Conservation (phyloP, 2,888 invertebrate species). For the Ennomos erosarius region DNA sequence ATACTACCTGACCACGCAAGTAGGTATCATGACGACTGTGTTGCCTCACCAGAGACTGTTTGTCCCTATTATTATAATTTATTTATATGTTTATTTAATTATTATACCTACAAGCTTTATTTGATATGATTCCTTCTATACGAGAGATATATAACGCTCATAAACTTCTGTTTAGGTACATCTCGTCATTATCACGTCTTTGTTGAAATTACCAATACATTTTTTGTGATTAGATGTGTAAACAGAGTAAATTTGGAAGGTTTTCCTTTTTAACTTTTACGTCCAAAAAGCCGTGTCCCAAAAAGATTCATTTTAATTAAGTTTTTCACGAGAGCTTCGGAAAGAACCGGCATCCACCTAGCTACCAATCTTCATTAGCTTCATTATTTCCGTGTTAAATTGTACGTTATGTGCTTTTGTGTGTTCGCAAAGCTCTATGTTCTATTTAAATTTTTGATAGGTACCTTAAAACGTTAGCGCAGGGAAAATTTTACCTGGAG, state of each 20-base stretch:
- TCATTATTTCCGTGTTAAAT: conserved; percentile 71
- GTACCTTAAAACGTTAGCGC: background rate
- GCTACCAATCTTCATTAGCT: conserved; percentile 79
- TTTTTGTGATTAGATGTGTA: conserved; percentile 48
- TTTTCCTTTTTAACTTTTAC: conserved; percentile 62
- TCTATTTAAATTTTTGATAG: conserved; percentile 12
- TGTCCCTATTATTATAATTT: too few relatives aligned
- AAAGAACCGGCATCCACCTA: conserved; percentile 63
- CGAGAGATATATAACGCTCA: too few relatives aligned
- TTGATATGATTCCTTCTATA: background rate
- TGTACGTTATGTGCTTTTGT: conserved; percentile 48
- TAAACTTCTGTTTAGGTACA: too few relatives aligned
- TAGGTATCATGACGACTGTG: too few relatives aligned
- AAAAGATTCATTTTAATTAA: conserved; percentile 81
- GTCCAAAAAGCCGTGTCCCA: conserved; percentile 63
- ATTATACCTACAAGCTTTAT: too few relatives aligned
- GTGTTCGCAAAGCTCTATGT: conserved; percentile 25
- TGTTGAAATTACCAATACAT: conserved; percentile 14
- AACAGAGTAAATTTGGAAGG: conserved; percentile 49
- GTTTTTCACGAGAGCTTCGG: conserved; percentile 68
- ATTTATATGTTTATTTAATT: too few relatives aligned
- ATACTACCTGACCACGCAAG: too few relatives aligned
- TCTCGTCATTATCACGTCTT: background rate
- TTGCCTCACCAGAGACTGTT: too few relatives aligned
- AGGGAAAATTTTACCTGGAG: conserved; percentile 11